A percentile compares a stretch with the other conserved stretches of the same genome.
Evolutionary conservation across 2,888 invertebrate genomes (phyloP).

Genomic region (Margaritifera margaritifera): DNA sequence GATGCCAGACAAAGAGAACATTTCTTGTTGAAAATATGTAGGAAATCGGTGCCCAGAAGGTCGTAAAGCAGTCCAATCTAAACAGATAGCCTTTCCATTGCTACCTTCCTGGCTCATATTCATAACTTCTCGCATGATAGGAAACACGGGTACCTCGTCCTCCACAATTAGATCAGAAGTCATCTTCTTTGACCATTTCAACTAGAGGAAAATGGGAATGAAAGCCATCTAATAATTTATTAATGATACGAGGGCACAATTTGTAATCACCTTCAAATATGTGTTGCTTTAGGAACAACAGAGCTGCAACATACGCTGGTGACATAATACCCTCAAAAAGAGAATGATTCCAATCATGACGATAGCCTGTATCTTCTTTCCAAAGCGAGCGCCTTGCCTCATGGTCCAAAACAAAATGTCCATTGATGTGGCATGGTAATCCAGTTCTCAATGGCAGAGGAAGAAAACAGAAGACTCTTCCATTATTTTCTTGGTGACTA

Average conservation of each 20-base stretch:
- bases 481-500: constrained; percentile 9
- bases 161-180: constrained; percentile 1
- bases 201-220: constrained; percentile 13
- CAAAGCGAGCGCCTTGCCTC: constrained; percentile 43
- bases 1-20: too few species aligned
- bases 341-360: constrained; percentile 55
- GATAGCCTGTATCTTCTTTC: constrained; percentile 34
- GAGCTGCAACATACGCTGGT: constrained; percentile 47
- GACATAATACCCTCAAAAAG: constrained; percentile 49
- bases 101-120: too few species aligned
- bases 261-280: constrained; percentile 19
- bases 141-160: not conserved
- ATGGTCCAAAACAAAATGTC: constrained; percentile 54
- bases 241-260: constrained; percentile 43
- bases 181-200: constrained; percentile 5
- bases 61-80: too few species aligned
- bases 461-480: constrained; percentile 47
- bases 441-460: constrained; percentile 47
- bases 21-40: too few species aligned
- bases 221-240: constrained; percentile 3
- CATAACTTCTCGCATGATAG: too few species aligned
- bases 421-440: too few species aligned
- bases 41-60: too few species aligned
- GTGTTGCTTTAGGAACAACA: constrained; percentile 13
- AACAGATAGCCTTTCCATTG: too few species aligned